phyloP scores from a whole-genome alignment of 2,797 vertebrate species.

The Phalloptychus januarius region DNA sequence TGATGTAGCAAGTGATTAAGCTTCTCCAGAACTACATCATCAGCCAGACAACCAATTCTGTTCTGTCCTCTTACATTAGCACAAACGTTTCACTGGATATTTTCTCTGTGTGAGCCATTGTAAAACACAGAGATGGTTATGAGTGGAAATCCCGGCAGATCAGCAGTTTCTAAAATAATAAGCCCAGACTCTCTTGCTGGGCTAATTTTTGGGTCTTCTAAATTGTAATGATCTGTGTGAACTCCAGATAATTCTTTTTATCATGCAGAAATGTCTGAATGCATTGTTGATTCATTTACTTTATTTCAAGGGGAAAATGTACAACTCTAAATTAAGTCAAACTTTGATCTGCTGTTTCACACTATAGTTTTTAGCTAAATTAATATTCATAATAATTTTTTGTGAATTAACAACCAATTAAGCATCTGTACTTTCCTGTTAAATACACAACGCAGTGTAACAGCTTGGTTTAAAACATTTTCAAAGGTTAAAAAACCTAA shows the following conservation, averaged over 20 bases:
- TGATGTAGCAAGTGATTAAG: not conserved
- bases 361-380: not conserved
- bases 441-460: not conserved
- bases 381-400: not conserved
- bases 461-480: not conserved
- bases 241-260: not conserved
- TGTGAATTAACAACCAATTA: not conserved
- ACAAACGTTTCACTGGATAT: not conserved
- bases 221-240: not conserved
- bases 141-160: not conserved
- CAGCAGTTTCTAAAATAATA: not conserved
- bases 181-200: not conserved
- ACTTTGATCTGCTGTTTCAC: not conserved
- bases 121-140: not conserved
- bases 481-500: not conserved
- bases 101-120: not conserved
- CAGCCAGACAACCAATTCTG: not conserved
- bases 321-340: not conserved
- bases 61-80: not conserved
- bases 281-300: not conserved
- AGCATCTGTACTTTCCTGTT: not conserved
- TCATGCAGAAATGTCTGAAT: not conserved
- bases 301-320: not conserved
- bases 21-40: not conserved
- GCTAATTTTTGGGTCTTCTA: too few relatives aligned